Conservation (phyloP, 1,140 invertebrate species). For the Drosophila sechellia region DNA sequence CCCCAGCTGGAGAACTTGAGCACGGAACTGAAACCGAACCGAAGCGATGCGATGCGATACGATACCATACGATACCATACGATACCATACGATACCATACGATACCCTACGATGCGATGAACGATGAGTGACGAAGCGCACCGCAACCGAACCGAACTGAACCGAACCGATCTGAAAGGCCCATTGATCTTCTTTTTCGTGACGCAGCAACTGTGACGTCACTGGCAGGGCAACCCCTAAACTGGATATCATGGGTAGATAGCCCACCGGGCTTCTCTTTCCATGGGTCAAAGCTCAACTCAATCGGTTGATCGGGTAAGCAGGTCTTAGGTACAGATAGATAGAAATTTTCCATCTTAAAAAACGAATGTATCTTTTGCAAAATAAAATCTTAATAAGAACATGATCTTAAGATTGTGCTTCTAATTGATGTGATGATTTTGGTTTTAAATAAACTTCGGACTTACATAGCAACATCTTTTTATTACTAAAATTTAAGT, state of each 20-base stretch:
- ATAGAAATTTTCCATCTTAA: background rate
- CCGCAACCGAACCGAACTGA: background rate
- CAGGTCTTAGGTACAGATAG: too few species aligned
- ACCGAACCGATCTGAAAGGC: background rate
- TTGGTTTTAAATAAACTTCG: too few species aligned
- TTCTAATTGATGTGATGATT: too few species aligned
- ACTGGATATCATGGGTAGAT: background rate
- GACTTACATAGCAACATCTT: too few species aligned
- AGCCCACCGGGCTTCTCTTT: background rate
- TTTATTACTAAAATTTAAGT: too few species aligned
- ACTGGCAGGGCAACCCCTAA: constrained; percentile 11
- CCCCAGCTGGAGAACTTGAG: constrained; percentile 13
- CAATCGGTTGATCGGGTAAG: background rate
- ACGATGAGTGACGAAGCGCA: too few species aligned
- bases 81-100: background rate
- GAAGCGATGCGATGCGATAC: background rate
- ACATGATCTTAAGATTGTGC: too few species aligned
- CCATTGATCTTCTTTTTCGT: constrained; percentile 2
- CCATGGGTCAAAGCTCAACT: background rate
- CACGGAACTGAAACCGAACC: constrained; percentile 1
- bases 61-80: background rate
- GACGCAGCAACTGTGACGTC: constrained; percentile 11
- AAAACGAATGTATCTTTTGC: too few species aligned
- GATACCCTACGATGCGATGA: too few species aligned
- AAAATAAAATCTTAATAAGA: too few species aligned